Evolutionary conservation across 2,888 invertebrate genomes (phyloP).

Genomic region (Pyrrhosoma nymphula): DNA sequence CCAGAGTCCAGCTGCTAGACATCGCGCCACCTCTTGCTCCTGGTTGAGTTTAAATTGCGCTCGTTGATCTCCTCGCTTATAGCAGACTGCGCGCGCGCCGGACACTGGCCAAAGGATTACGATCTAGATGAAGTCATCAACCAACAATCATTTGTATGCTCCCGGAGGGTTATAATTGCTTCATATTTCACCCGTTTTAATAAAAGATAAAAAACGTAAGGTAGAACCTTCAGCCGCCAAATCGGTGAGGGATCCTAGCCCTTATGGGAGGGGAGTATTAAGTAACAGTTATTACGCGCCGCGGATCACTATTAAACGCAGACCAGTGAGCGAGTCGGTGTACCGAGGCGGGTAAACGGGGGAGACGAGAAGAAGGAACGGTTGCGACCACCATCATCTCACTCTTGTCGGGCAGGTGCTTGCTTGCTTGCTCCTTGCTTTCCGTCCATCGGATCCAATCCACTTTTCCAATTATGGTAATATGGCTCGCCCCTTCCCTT

Average conservation of each 20-base stretch:
- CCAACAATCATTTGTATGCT: not conserved
- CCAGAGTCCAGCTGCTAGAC: not conserved
- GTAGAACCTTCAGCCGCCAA: not conserved
- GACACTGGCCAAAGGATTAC: not conserved
- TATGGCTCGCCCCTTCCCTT: not conserved
- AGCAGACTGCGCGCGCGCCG: not conserved
- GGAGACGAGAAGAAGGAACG: not conserved
- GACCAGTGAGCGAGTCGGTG: not conserved
- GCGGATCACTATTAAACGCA: not conserved
- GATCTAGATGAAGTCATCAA: slow-evolving; percentile 3
- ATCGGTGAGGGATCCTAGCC: not conserved
- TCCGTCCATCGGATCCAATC: slow-evolving; percentile 1
- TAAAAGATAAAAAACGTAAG: not conserved
- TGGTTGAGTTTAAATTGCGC: not conserved
- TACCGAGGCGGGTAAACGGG: not conserved
- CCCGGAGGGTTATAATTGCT: not conserved
- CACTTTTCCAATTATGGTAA: slow-evolving; percentile 34
- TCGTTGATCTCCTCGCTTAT: not conserved
- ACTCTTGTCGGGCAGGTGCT: not conserved
- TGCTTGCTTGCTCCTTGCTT: not conserved
- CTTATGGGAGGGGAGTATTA: not conserved
- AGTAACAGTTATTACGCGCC: not conserved
- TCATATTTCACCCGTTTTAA: not conserved
- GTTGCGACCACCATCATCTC: not conserved
- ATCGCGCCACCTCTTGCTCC: not conserved